These are phyloP conservation scores for Podargus strigoides DNA, from an alignment of 2,797 vertebrate genomes.

Conservation along the genomic window DNA sequence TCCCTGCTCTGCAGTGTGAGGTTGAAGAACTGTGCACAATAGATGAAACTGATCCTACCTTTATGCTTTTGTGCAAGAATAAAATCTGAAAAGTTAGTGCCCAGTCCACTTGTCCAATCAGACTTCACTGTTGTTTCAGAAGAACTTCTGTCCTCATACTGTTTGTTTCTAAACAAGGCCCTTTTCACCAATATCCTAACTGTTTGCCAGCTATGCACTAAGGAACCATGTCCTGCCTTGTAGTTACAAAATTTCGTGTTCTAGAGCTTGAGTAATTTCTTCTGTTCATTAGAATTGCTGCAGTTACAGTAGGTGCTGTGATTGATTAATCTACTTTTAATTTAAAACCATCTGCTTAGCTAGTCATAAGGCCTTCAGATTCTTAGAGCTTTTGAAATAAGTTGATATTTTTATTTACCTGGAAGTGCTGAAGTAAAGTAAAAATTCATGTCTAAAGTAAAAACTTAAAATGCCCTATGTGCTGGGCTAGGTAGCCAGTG, in stretches of 20 bases:
- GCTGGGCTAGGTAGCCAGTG: background rate
- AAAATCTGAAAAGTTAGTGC: background rate
- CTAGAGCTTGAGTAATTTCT: background rate
- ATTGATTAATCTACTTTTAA: background rate
- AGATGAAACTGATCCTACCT: background rate
- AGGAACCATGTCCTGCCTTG: background rate
- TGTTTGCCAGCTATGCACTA: background rate
- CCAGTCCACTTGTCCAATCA: rapidly evolving
- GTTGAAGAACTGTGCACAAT: rapidly evolving
- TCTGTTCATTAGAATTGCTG: background rate
- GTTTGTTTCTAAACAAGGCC: background rate
- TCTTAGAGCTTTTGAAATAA: background rate
- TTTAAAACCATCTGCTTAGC: background rate
- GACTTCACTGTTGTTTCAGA: background rate
- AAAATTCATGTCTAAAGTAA: background rate
- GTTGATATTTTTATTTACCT: background rate
- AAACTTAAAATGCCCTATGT: background rate
- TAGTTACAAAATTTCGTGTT: background rate
- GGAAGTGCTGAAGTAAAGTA: background rate
- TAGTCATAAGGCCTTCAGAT: background rate
- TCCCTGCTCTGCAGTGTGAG: background rate
- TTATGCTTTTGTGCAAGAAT: too few relatives aligned
- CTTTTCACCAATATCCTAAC: background rate
- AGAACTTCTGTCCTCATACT: background rate
- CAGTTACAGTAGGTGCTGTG: background rate